phyloP scores from a whole-genome alignment of 2,113 vertebrate species.

The Dasyurus viverrinus region DNA sequence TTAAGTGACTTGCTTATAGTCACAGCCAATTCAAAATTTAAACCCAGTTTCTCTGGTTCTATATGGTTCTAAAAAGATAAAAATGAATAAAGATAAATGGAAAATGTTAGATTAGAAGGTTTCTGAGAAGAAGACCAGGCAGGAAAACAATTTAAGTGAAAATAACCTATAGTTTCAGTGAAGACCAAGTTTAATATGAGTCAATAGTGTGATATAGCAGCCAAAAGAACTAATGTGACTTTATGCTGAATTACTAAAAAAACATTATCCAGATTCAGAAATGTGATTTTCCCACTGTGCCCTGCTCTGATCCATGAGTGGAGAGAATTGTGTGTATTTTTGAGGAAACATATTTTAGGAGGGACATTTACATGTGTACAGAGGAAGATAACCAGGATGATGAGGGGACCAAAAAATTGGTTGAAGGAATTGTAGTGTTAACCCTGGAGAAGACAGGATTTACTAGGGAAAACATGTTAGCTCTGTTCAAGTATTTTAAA shows the following conservation, averaged over 20 bases:
- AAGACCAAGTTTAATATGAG: background rate
- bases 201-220: background rate
- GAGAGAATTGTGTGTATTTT: background rate
- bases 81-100: background rate
- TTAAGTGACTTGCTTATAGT: background rate
- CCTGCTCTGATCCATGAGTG: background rate
- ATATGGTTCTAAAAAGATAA: background rate
- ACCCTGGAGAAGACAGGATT: background rate
- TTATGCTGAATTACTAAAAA: background rate
- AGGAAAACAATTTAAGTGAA: background rate
- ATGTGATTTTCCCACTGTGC: background rate
- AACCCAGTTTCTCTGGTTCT: background rate
- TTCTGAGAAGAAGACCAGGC: background rate
- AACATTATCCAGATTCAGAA: background rate
- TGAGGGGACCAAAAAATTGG: background rate
- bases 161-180: background rate
- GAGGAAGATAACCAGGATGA: background rate
- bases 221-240: background rate
- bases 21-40: background rate
- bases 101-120: background rate
- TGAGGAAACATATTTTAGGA: background rate
- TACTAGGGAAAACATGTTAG: background rate
- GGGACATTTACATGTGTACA: background rate
- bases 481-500: background rate
- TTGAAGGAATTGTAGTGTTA: background rate